A percentile compares a stretch with the other conserved stretches of the same genome.
phyloP scores from a whole-genome alignment of 2,888 invertebrate genomes.

The Polietes domitor region DNA sequence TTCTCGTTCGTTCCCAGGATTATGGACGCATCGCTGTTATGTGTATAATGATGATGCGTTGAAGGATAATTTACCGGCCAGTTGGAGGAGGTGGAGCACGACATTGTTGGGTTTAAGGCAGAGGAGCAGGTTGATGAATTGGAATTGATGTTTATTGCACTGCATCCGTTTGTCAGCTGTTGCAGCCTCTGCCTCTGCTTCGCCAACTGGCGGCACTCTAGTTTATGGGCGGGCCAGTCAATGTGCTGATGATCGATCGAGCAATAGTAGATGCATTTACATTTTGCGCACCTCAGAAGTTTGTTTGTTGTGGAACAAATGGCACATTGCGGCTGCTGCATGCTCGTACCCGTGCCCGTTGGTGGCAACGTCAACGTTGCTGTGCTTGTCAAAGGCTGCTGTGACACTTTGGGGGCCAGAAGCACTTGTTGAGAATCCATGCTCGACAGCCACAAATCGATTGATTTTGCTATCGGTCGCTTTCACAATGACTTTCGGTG shows the following conservation, averaged over 20 bases:
- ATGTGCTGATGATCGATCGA: slow-evolving; percentile 89
- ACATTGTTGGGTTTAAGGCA: neutral
- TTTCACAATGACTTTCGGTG: slow-evolving; percentile 39
- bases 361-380: neutral
- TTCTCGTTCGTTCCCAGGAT: slow-evolving; percentile 70
- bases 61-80: slow-evolving; percentile 69
- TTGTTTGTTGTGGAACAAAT: slow-evolving; percentile 77
- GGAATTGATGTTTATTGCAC: slow-evolving; percentile 68
- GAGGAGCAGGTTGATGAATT: slow-evolving; percentile 24
- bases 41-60: slow-evolving; percentile 54
- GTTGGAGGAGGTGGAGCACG: slow-evolving; percentile 66
- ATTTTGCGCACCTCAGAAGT: slow-evolving; percentile 88
- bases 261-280: slow-evolving; percentile 89
- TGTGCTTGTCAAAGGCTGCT: slow-evolving; percentile 3
- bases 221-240: slow-evolving; percentile 90
- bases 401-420: slow-evolving; percentile 35
- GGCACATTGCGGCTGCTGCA: slow-evolving; percentile 70
- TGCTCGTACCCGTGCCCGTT: no score
- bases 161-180: slow-evolving; percentile 68
- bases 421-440: slow-evolving; percentile 60
- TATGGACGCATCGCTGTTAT: slow-evolving; percentile 56
- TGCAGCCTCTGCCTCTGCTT: slow-evolving; percentile 74
- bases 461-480: neutral
- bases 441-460: neutral
- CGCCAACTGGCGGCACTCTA: slow-evolving; percentile 82